Percentiles rank a stretch among this genome's conserved stretches.
These are phyloP conservation scores for Pseudotriccus pelzelni DNA, from an alignment of 2,797 vertebrate genomes.

Conservation along the genomic window DNA sequence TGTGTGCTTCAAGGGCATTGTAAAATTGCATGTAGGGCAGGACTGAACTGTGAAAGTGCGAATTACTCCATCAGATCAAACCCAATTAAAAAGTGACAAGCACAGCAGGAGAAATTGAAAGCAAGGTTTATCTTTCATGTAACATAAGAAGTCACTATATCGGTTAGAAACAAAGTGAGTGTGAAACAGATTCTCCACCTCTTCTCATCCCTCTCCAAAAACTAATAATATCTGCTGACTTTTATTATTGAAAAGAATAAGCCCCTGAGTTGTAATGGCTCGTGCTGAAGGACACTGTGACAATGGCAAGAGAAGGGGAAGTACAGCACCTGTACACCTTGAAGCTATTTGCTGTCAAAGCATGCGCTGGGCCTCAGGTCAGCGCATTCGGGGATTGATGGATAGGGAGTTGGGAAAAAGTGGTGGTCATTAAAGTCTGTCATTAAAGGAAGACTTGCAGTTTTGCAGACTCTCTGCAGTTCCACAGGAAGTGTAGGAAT, in stretches of 20 bases:
- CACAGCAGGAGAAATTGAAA: slow-evolving; percentile 64
- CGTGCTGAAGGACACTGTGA: background rate
- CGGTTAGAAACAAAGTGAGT: slow-evolving; percentile 54
- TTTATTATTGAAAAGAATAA: background rate
- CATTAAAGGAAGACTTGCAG: background rate
- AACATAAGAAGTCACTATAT: slow-evolving; percentile 43
- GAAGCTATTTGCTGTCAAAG: slow-evolving; percentile 26
- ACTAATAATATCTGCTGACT: slow-evolving; percentile 11
- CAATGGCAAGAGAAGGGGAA: background rate
- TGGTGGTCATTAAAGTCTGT: background rate
- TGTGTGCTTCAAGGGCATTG: slow-evolving; percentile 61
- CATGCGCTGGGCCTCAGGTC: background rate
- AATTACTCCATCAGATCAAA: slow-evolving; percentile 69
- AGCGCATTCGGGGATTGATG: background rate
- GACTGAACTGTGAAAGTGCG: slow-evolving; percentile 56
- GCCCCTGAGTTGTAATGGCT: background rate
- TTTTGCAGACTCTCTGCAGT: background rate
- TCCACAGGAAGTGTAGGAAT: background rate
- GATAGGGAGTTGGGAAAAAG: background rate
- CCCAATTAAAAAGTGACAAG: slow-evolving; percentile 71
- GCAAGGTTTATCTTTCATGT: slow-evolving; percentile 60
- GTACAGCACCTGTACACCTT: background rate
- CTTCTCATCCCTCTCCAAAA: slow-evolving; percentile 1
- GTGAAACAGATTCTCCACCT: slow-evolving; percentile 32
- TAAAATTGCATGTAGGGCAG: slow-evolving; percentile 58